Evolutionary conservation across 2,113 vertebrate genomes (phyloP), one percentile per base, ranked within the genome.

Genomic region (Tychaedon coryphoeus): DNA sequence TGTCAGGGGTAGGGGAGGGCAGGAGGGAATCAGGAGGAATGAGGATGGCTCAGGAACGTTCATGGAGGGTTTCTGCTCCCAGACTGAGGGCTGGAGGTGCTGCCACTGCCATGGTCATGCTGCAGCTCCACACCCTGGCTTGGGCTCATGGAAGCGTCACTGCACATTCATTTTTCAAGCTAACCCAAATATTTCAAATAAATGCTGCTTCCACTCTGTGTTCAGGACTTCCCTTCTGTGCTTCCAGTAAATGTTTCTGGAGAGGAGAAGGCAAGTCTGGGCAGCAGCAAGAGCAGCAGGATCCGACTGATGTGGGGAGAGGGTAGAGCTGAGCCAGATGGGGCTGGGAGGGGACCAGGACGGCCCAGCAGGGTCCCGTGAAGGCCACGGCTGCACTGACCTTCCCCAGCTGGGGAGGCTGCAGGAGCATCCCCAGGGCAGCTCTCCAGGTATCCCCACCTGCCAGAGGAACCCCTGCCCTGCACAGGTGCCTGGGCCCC

Each of bases 111-210:
- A 45, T 1, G 1, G 19, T 9, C 36, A 36, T 17, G 25, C 51
- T 3, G 10, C 71, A 67, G 53, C 72, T 45, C 43, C 43, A 45
- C 43, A 20, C 43, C 43, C 43, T 31, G 36, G 9, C 65, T 23
- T 1, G 5, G 74, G 64, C 60, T 58, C 89, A 22, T 1, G 17
- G 50, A 8, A 38, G 36, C 54, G 72, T 67, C 87, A 90, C 56
- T 7, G 74, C 85, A 89, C 76, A 16, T 26, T 47, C 24, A 25
- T 87, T 87, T 53, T 33, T 84, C 92, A 61, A 22, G 43, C 42
- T 77, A 94, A 84, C 80, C 84, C 65, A 67, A 80, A 62, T 84
- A 80, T 54, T 86, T 94, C 89, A 77, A 56, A 70, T 28, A 42
- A 80, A 42, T 4, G 33, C 51, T n/a, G 25, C 79, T 74, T 57